A percentile compares a stretch with the other conserved stretches of the same genome.
Evolutionary conservation across 2,888 invertebrate species (phyloP).

Genomic region (Caenorhabditis plicata): DNA sequence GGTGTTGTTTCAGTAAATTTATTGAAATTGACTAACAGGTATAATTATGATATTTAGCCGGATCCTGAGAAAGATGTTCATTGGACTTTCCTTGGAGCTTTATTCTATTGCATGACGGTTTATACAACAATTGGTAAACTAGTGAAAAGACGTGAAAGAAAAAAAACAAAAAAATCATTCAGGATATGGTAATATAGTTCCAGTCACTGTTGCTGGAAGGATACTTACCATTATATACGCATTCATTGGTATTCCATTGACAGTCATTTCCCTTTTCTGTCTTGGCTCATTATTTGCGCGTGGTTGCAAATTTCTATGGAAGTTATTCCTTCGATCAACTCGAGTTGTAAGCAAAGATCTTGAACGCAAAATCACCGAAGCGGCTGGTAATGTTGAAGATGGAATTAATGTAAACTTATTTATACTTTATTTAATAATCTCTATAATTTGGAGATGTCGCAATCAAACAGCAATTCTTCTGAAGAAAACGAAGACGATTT

Average conservation of each 20-base stretch:
- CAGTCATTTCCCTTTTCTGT: slow-evolving; percentile 56
- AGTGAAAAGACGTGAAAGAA: not conserved
- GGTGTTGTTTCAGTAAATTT: slow-evolving; percentile 33
- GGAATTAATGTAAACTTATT: slow-evolving; percentile 16
- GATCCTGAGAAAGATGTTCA: slow-evolving; percentile 43
- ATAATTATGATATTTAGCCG: slow-evolving; percentile 14
- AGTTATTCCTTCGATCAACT: slow-evolving; percentile 36
- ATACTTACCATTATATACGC: slow-evolving; percentile 62
- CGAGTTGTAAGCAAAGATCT: slow-evolving; percentile 56
- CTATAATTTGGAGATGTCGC: not conserved
- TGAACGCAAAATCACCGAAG: slow-evolving; percentile 43
- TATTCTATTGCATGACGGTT: slow-evolving; percentile 63
- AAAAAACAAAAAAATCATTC: not conserved
- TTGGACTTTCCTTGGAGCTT: slow-evolving; percentile 55
- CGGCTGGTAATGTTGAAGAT: slow-evolving; percentile 25
- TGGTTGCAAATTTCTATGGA: slow-evolving; percentile 49
- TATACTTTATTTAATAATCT: not conserved
- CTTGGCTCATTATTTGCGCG: slow-evolving; percentile 58
- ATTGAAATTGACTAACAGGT: slow-evolving; percentile 5
- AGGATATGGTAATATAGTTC: slow-evolving; percentile 63
- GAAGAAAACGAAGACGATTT: slow-evolving; percentile 43
- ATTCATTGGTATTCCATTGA: slow-evolving; percentile 60
- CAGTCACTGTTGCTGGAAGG: slow-evolving; percentile 53
- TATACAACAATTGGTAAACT: slow-evolving; percentile 69
- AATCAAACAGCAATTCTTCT: too few species aligned